These are phyloP conservation scores for Asteroscopus sphinx DNA, from an alignment of 2,888 invertebrate genomes.

Conservation along the genomic window DNA sequence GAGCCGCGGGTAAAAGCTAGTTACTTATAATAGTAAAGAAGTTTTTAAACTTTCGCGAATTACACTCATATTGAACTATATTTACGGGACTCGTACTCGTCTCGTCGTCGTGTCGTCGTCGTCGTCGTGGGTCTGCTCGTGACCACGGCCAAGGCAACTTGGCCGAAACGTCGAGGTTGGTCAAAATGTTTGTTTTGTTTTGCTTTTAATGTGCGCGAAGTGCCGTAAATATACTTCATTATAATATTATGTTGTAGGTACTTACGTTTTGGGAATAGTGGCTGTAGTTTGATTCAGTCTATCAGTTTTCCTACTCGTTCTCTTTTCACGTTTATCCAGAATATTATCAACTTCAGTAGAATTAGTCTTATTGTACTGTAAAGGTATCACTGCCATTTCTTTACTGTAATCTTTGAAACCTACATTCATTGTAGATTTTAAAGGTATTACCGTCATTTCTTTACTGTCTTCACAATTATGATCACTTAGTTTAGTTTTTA, in stretches of 20 bases:
- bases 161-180: no score
- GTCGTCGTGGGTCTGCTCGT: no score
- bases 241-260: slow-evolving; percentile 30
- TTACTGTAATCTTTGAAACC: slow-evolving; percentile 59
- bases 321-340: slow-evolving; percentile 83
- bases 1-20: no score
- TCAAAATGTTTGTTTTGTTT: no score
- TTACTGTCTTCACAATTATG: slow-evolving; percentile 24
- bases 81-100: no score
- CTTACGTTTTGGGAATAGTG: slow-evolving; percentile 87
- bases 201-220: no score
- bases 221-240: no score
- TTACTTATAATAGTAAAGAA: no score
- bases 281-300: slow-evolving; percentile 87
- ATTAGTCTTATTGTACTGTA: slow-evolving; percentile 80
- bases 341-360: slow-evolving; percentile 81
- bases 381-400: slow-evolving; percentile 78
- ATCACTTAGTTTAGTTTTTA: slow-evolving; percentile 59
- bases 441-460: slow-evolving; percentile 73
- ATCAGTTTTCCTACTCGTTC: slow-evolving; percentile 87
- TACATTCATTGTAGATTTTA: slow-evolving; percentile 57
- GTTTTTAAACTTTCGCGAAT: no score
- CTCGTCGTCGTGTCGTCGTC: no score
- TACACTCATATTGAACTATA: no score
- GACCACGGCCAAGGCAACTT: no score